Evolutionary conservation across 2,113 vertebrate species (phyloP).

Genomic region (Calyptommatus sinebrachiatus): DNA sequence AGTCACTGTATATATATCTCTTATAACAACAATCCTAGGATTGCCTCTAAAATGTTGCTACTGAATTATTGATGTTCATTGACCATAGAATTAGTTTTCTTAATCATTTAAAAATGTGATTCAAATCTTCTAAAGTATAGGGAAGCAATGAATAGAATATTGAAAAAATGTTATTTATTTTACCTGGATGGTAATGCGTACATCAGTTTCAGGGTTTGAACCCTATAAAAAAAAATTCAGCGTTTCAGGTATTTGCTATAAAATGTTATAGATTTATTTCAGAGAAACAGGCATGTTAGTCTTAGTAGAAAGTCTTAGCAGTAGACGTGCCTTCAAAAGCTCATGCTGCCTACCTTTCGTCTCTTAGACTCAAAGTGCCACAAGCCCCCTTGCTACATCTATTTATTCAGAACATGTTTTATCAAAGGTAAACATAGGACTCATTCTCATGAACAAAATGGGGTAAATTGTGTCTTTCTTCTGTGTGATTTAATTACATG

Average conservation of each 20-base stretch:
- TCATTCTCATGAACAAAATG: too few species aligned
- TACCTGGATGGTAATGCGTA: constrained; percentile 32
- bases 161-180: neutral
- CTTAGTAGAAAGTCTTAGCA: too few species aligned
- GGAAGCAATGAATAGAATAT: neutral
- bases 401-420: neutral
- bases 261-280: neutral
- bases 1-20: too few species aligned
- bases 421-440: neutral
- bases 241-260: neutral
- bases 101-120: neutral
- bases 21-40: too few species aligned
- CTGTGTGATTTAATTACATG: too few species aligned
- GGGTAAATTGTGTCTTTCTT: too few species aligned
- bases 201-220: neutral
- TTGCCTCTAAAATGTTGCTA: too few species aligned
- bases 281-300: too few species aligned
- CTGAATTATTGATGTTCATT: neutral
- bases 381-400: too few species aligned
- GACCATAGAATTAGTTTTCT: neutral
- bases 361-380: too few species aligned
- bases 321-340: too few species aligned
- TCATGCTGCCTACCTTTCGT: too few species aligned
- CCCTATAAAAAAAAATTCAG: neutral
- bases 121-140: neutral